Percentiles rank a stretch among this genome's conserved stretches.
Evolutionary conservation across 2,113 vertebrate species (phyloP).

Genomic region (Haemorhous mexicanus): DNA sequence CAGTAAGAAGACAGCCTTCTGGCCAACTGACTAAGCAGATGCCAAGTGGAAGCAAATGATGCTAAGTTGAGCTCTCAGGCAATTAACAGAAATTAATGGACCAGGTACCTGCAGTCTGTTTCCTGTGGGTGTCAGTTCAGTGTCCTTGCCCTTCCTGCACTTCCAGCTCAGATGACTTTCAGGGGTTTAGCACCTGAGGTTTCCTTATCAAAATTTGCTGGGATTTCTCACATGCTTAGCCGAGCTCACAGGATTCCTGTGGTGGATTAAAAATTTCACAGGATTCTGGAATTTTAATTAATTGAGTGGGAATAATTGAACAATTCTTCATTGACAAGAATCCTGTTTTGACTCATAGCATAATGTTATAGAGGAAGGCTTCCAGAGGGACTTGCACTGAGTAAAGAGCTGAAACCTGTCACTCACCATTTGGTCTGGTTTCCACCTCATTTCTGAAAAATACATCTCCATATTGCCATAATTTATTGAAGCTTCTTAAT

Average conservation of each 20-base stretch:
- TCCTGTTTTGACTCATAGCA: neutral
- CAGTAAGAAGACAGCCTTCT: conserved; percentile 15
- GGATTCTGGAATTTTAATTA: neutral
- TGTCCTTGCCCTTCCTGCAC: neutral
- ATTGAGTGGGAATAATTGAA: neutral
- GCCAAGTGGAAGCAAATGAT: conserved; percentile 22
- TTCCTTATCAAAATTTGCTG: neutral
- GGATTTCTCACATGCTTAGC: neutral
- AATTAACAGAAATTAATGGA: conserved; percentile 51
- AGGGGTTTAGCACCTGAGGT: neutral
- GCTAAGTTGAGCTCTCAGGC: neutral
- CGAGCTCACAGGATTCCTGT: neutral
- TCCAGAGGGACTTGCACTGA: neutral
- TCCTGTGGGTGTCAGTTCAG: neutral
- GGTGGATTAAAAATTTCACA: neutral
- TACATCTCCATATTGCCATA: neutral
- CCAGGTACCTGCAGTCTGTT: conserved; percentile 30
- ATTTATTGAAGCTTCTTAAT: neutral
- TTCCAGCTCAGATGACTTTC: neutral
- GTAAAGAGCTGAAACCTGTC: neutral
- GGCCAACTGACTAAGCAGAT: conserved; percentile 48
- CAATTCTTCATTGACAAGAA: neutral
- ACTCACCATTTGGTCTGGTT: neutral
- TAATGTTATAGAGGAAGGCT: neutral
- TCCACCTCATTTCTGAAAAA: neutral